Conservation (phyloP, 1,140 invertebrate genomes). For the Drosophila pachea region DNA sequence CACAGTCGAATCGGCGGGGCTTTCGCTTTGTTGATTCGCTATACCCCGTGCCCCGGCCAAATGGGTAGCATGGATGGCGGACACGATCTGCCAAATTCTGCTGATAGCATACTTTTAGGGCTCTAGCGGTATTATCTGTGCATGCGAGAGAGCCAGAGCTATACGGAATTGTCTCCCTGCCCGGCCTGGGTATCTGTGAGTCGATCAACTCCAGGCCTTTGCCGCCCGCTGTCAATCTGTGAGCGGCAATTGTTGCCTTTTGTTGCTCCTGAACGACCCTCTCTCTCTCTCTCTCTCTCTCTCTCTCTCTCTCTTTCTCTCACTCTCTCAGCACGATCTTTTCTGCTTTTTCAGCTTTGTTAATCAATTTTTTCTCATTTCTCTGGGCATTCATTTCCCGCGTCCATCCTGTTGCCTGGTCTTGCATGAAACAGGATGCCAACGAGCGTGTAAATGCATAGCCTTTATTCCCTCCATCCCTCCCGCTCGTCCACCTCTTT, state of each 20-base stretch:
- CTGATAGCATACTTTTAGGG: not conserved
- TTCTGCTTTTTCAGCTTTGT: not conserved
- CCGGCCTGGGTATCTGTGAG: conserved; percentile 9
- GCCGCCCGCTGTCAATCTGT: conserved; percentile 49
- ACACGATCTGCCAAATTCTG: not conserved
- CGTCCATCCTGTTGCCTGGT: conserved; percentile 72
- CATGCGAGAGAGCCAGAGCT: too few relatives aligned
- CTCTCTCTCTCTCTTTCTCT: too few relatives aligned
- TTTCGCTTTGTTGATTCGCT: conserved; percentile 38
- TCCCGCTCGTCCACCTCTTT: too few relatives aligned
- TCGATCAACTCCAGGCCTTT: not conserved
- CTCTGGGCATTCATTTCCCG: conserved; percentile 49
- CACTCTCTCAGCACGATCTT: conserved; percentile 9
- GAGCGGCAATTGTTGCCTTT: conserved; percentile 38
- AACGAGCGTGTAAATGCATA: conserved; percentile 67
- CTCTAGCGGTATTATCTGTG: not conserved
- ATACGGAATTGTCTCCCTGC: too few relatives aligned
- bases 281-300: too few relatives aligned
- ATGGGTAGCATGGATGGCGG: not conserved
- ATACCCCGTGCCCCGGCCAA: not conserved
- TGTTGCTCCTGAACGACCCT: conserved; percentile 31
- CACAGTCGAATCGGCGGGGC: conserved; percentile 51
- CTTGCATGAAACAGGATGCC: conserved; percentile 77
- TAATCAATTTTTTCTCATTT: not conserved
- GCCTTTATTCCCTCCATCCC: conserved; percentile 27